These are phyloP conservation scores for Cetonia aurata DNA, from an alignment of 2,888 invertebrate species.

Conservation along the genomic window DNA sequence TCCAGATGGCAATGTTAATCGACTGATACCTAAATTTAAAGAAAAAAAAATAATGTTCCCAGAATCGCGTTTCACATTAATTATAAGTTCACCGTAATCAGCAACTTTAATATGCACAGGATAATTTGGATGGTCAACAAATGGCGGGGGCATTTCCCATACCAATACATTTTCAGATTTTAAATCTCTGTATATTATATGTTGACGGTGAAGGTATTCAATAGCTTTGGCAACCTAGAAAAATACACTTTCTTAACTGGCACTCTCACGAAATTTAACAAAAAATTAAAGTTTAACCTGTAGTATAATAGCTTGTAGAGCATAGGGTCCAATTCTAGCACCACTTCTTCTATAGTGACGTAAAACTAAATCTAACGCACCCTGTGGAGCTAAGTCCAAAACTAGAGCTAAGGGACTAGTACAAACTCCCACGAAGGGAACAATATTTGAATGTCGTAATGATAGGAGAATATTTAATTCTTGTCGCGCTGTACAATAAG, in stretches of 20 bases:
- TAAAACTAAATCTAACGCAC: conserved; percentile 87
- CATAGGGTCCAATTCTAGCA: conserved; percentile 82
- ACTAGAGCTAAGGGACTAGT: conserved; percentile 90
- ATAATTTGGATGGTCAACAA: conserved; percentile 75
- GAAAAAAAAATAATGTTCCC: too few relatives aligned
- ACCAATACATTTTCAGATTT: conserved; percentile 98
- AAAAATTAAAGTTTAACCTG: conserved; percentile 70
- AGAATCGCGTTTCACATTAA: too few relatives aligned
- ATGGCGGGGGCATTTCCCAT: conserved; percentile 94
- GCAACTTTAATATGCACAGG: conserved; percentile 92
- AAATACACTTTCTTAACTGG: conserved; percentile 9
- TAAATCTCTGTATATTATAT: conserved; percentile 84
- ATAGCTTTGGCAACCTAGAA: conserved; percentile 85
- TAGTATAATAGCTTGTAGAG: conserved; percentile 86
- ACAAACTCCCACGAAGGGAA: conserved; percentile 91
- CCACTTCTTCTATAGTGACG: conserved; percentile 90
- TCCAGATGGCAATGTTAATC: conserved; percentile 88
- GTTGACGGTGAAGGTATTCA: conserved; percentile 93
- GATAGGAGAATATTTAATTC: conserved; percentile 90
- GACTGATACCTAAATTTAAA: conserved; percentile 78
- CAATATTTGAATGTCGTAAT: conserved; percentile 91
- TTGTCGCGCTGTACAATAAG: conserved; percentile 96
- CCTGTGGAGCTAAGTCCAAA: conserved; percentile 91
- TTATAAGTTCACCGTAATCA: conserved; percentile 81
- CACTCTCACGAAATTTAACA: background rate